These are phyloP conservation scores for Syrmaticus mikado DNA, from an alignment of 2,113 vertebrate genomes.

Conservation along the genomic window DNA sequence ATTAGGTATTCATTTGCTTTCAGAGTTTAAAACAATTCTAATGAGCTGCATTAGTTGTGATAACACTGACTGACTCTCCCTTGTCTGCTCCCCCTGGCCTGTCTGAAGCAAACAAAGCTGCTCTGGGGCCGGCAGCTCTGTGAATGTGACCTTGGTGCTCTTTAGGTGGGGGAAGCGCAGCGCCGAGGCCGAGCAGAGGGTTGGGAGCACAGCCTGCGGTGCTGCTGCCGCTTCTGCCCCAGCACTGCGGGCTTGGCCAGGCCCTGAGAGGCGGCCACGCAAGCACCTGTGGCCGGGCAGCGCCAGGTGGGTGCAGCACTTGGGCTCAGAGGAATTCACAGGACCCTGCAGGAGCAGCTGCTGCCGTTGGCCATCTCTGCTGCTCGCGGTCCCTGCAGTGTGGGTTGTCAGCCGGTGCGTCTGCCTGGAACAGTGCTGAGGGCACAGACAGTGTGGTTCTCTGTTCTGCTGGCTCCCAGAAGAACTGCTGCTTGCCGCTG, in stretches of 20 bases:
- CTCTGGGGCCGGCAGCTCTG: not conserved
- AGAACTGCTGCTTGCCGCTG: not conserved
- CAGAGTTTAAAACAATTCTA: slow-evolving; percentile 76
- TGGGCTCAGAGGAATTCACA: rapidly evolving
- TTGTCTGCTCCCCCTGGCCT: slow-evolving; percentile 50
- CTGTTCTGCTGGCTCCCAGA: not conserved
- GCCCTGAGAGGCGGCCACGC: not conserved
- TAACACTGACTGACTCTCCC: slow-evolving; percentile 65
- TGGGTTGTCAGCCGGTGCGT: not conserved
- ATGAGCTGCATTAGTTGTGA: slow-evolving; percentile 73
- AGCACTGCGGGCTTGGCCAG: rapidly evolving
- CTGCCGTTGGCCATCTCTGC: not conserved
- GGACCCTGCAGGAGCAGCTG: not conserved
- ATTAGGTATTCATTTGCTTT: slow-evolving; percentile 78
- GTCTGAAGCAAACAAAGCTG: slow-evolving; percentile 40
- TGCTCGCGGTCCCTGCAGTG: not conserved
- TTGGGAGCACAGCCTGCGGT: rapidly evolving
- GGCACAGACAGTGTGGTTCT: not conserved
- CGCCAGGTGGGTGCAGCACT: not conserved
- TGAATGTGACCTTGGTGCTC: slow-evolving; percentile 54
- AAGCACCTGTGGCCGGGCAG: not conserved
- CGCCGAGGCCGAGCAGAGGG: not conserved
- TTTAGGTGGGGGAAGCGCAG: not conserved
- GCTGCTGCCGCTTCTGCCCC: not conserved
- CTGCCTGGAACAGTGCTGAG: not conserved